phyloP scores from a whole-genome alignment of 1,140 invertebrate genomes.

The Amyelois transitella region DNA sequence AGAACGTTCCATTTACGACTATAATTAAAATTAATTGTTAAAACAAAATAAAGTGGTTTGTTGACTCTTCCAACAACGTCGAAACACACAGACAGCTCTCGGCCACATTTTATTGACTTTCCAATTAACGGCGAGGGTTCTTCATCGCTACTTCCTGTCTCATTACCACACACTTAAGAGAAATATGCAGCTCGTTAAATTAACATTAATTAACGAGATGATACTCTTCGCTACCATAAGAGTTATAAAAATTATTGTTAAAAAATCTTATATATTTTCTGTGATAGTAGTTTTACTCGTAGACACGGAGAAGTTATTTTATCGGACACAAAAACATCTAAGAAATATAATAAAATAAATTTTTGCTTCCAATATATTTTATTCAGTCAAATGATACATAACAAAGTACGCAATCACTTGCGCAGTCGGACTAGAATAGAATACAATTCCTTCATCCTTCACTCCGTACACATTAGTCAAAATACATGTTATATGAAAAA shows the following conservation, averaged over 20 bases:
- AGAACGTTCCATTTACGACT: too few relatives aligned
- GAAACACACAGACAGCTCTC: background rate
- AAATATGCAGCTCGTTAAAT: background rate
- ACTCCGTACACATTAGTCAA: background rate
- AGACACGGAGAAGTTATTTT: background rate
- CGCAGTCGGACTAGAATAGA: conserved; percentile 1
- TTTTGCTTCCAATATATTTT: conserved; percentile 19
- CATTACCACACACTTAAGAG: background rate
- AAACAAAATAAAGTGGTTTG: too few relatives aligned
- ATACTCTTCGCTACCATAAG: too few relatives aligned
- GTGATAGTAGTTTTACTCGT: too few relatives aligned
- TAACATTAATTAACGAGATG: background rate
- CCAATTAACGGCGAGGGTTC: background rate
- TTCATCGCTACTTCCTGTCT: background rate
- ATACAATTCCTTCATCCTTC: conserved; percentile 8
- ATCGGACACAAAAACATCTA: background rate
- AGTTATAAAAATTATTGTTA: too few relatives aligned
- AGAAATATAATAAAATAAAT: background rate
- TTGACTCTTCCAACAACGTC: too few relatives aligned
- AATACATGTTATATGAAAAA: background rate
- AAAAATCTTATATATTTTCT: too few relatives aligned
- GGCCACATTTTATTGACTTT: background rate
- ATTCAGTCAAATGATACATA: conserved; percentile 29
- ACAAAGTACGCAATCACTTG: conserved; percentile 11
- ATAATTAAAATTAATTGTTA: too few relatives aligned